phyloP scores from a whole-genome alignment of 1,140 invertebrate species.

The Cephus cinctus region DNA sequence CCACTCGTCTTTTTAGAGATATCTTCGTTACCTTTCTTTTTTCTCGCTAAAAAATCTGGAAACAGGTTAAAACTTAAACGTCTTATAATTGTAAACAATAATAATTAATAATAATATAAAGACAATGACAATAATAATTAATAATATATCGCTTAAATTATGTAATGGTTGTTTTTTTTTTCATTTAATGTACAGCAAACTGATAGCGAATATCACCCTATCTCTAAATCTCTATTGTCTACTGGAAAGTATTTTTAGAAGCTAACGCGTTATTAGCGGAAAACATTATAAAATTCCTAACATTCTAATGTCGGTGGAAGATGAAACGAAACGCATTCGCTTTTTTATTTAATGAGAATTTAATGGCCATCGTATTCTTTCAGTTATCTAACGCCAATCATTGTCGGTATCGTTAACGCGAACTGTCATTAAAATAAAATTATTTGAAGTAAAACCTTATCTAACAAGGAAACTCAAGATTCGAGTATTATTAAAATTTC shows the following conservation, averaged over 20 bases:
- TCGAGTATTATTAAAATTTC: constrained; percentile 11
- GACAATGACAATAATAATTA: constrained; percentile 25
- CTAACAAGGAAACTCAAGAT: too few relatives aligned
- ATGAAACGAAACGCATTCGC: constrained; percentile 3
- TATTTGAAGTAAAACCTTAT: too few relatives aligned
- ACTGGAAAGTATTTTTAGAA: constrained; percentile 22
- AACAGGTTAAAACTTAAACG: constrained; percentile 42
- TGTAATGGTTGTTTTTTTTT: constrained; percentile 22
- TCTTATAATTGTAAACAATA: constrained; percentile 34
- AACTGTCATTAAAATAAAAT: too few relatives aligned
- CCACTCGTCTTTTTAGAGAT: constrained; percentile 26
- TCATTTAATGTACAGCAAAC: constrained; percentile 29
- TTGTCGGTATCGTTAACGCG: too few relatives aligned
- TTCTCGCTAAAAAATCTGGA: constrained; percentile 37
- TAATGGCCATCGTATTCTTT: too few relatives aligned
- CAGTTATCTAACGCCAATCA: too few relatives aligned
- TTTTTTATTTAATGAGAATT: too few relatives aligned
- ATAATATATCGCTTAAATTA: constrained; percentile 23
- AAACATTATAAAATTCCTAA: neutral
- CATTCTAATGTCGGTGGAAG: neutral
- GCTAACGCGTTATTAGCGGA: constrained; percentile 1
- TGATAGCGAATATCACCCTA: constrained; percentile 20
- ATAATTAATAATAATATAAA: constrained; percentile 17
- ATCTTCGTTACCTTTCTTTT: constrained; percentile 23
- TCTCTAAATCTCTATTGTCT: constrained; percentile 18